Percentiles rank a stretch among this genome's conserved stretches.
Evolutionary conservation across 2,797 vertebrate genomes (phyloP).

Genomic region (Eptatretus atami): DNA sequence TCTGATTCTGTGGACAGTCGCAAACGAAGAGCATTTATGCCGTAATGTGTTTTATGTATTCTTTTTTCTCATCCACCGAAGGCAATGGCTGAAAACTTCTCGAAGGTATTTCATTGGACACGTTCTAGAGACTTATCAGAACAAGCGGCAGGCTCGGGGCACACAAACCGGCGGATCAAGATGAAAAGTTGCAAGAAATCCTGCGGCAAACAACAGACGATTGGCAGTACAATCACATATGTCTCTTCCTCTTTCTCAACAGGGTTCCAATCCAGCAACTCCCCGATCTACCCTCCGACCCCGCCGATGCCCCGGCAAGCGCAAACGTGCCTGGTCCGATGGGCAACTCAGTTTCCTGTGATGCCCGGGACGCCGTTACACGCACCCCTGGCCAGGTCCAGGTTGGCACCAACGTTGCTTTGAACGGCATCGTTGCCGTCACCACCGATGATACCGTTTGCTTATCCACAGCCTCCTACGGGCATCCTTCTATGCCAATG

Average conservation of each 20-base stretch:
- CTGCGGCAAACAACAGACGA: conserved; percentile 18
- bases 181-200: conserved; percentile 57
- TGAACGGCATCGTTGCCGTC: not conserved
- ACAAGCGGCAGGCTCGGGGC: conserved; percentile 34
- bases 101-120: conserved; percentile 35
- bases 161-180: conserved; percentile 36
- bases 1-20: too few relatives aligned
- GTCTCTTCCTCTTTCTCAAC: conserved; percentile 16
- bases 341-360: conserved; percentile 12
- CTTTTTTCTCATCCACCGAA: conserved; percentile 11
- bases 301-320: conserved; percentile 9
- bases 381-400: too few relatives aligned
- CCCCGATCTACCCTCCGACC: conserved; percentile 11
- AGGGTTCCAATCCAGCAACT: conserved; percentile 12
- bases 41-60: not conserved
- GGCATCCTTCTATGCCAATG: not conserved
- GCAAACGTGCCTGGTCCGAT: conserved; percentile 12
- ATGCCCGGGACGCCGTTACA: too few relatives aligned
- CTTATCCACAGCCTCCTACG: not conserved
- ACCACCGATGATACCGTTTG: not conserved
- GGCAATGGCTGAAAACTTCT: conserved; percentile 46
- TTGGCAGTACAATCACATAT: conserved; percentile 8
- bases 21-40: too few relatives aligned
- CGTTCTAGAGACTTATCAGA: conserved; percentile 37
- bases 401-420: not conserved